Percentiles rank a stretch among this genome's conserved stretches.
phyloP scores from a whole-genome alignment of 2,797 vertebrate genomes.

The Falco columbarius region DNA sequence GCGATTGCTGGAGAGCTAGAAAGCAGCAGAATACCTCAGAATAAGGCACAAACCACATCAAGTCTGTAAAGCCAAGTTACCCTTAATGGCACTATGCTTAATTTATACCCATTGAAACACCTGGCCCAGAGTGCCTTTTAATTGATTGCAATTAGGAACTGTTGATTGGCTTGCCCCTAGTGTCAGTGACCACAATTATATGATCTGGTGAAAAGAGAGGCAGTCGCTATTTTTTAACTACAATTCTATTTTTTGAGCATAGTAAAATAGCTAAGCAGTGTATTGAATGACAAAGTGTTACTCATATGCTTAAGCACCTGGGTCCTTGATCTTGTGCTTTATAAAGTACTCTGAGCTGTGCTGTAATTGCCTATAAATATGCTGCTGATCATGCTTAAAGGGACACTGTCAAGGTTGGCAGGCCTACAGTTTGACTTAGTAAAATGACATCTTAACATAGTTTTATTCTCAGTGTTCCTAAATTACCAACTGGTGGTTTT shows the following conservation, averaged over 20 bases:
- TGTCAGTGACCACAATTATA: neutral
- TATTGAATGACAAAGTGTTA: neutral
- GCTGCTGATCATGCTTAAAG: neutral
- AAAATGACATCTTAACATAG: constrained; percentile 18
- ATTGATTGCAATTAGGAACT: neutral
- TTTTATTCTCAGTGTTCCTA: constrained; percentile 15
- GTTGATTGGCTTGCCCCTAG: neutral
- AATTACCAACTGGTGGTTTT: neutral
- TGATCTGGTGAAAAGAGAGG: neutral
- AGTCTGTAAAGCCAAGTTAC: accelerated
- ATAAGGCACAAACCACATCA: accelerated
- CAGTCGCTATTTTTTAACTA: neutral
- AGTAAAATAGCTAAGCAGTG: neutral
- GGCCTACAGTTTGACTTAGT: neutral
- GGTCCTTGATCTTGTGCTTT: constrained; percentile 35
- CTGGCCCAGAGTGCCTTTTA: neutral
- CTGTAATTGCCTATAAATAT: constrained; percentile 32
- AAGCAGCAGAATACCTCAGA: neutral
- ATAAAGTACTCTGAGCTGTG: constrained; percentile 23
- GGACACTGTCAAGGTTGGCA: neutral
- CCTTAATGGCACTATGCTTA: accelerated
- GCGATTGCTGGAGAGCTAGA: accelerated
- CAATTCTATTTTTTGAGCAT: neutral
- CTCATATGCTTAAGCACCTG: neutral
- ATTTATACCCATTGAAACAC: constrained; percentile 1